These are phyloP conservation scores for Propithecus deckenii DNA, from an alignment of 2,797 vertebrate genomes.

Conservation along the genomic window DNA sequence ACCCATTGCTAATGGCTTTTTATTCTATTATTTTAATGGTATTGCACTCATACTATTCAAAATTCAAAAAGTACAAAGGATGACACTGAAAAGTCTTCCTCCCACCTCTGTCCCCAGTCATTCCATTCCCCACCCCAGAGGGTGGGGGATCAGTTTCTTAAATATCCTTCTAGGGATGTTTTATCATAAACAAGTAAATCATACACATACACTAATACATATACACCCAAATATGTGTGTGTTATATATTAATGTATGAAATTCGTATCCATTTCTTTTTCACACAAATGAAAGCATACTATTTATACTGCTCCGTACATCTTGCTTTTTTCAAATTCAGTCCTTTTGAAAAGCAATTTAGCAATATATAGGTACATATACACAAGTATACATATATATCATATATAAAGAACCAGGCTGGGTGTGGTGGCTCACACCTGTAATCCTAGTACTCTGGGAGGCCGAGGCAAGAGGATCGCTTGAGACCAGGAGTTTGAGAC, in stretches of 20 bases:
- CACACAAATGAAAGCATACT: neutral
- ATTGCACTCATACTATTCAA: neutral
- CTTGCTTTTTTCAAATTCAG: slow-evolving; percentile 35
- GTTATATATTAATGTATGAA: neutral
- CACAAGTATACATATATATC: neutral
- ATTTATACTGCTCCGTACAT: neutral
- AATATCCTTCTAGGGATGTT: neutral
- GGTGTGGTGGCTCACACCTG: neutral
- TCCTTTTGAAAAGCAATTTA: neutral
- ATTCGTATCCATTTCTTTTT: slow-evolving; percentile 22
- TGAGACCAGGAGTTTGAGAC: neutral
- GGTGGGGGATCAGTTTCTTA: neutral
- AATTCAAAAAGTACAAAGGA: slow-evolving; percentile 32
- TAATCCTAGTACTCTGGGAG: neutral
- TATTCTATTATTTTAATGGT: neutral
- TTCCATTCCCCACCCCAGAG: neutral
- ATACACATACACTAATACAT: neutral
- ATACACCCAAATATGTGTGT: neutral
- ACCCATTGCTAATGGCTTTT: neutral
- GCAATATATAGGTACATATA: neutral
- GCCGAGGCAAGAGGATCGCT: neutral
- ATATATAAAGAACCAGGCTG: neutral
- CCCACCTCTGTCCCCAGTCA: neutral
- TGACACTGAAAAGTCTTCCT: slow-evolving; percentile 18
- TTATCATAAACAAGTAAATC: neutral